Percentiles rank a stretch among this genome's conserved stretches.
phyloP scores from a whole-genome alignment of 37 sponge, comb jelly and placozoan species.

The Diacarnus erythraeanus region DNA sequence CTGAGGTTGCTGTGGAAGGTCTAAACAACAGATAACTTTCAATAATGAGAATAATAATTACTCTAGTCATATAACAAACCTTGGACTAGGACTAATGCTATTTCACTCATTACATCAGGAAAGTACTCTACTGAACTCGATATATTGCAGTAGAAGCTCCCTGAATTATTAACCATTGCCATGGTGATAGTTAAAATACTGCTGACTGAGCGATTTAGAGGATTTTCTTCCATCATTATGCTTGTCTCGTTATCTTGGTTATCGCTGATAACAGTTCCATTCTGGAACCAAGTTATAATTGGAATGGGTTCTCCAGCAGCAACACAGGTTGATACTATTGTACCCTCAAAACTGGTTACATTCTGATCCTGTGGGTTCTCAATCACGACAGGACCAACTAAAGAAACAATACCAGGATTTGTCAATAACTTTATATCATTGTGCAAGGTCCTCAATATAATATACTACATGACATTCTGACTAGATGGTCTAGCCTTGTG shows the following conservation, averaged over 20 bases:
- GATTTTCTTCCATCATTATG: background rate
- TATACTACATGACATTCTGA: too few species aligned
- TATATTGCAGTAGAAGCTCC: conserved; percentile 41
- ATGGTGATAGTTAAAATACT: conserved; percentile 28
- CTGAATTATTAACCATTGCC: conserved; percentile 45
- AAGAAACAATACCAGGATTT: too few species aligned
- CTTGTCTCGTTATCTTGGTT: background rate
- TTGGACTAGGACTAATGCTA: conserved; percentile 41
- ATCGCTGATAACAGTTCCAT: conserved; percentile 16
- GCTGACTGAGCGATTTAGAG: background rate
- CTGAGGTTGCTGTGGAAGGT: conserved; percentile 29
- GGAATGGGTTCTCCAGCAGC: conserved; percentile 50
- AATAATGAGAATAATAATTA: background rate
- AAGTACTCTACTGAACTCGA: background rate
- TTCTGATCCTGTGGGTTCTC: conserved; percentile 12
- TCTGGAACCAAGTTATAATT: conserved; percentile 56
- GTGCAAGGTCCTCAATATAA: too few species aligned
- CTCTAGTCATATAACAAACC: conserved; percentile 17
- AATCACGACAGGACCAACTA: conserved; percentile 50
- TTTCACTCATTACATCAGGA: background rate
- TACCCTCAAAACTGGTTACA: conserved; percentile 6
- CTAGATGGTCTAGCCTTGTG: too few species aligned
- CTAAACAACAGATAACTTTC: too few species aligned
- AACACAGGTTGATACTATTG: conserved; percentile 17
- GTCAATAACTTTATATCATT: too few species aligned